Percentiles rank a stretch among this genome's conserved stretches.
phyloP scores from a whole-genome alignment of 2,113 vertebrate genomes.

The Antennarius striatus region DNA sequence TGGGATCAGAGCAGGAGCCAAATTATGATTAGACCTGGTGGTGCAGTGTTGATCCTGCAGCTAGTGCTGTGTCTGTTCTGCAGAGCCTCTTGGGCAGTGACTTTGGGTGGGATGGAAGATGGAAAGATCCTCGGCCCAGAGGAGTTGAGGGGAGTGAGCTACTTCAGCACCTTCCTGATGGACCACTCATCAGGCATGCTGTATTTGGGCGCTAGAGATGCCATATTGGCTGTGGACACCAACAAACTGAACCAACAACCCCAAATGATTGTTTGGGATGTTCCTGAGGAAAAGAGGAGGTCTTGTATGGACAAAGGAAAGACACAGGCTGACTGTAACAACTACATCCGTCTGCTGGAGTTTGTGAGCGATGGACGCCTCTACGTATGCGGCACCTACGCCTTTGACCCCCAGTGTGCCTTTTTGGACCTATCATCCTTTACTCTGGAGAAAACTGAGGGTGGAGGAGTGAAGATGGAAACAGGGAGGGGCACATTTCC shows the following conservation, averaged over 20 bases:
- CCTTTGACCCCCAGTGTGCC: conserved; percentile 88
- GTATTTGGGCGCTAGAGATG: conserved; percentile 82
- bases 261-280: conserved; percentile 81
- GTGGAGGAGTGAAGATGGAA: conserved; percentile 78
- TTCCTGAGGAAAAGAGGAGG: conserved; percentile 78
- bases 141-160: conserved; percentile 49
- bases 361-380: conserved; percentile 80
- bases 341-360: conserved; percentile 87
- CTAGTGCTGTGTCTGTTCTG: conserved; percentile 41
- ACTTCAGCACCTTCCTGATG: conserved; percentile 84
- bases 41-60: conserved; percentile 35
- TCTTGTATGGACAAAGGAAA: conserved; percentile 87
- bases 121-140: conserved; percentile 30
- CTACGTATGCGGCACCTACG: conserved; percentile 88
- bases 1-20: conserved; percentile 23
- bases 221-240: conserved; percentile 81
- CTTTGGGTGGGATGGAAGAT: conserved; percentile 48
- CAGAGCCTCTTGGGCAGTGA: conserved; percentile 50
- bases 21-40: conserved; percentile 33
- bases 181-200: conserved; percentile 75
- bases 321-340: conserved; percentile 86
- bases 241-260: conserved; percentile 54
- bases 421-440: conserved; percentile 83
- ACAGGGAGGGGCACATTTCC: conserved; percentile 88
- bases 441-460: conserved; percentile 75